Percentiles rank a stretch among this genome's conserved stretches.
These are phyloP conservation scores for Emydocephalus ijimae DNA, from an alignment of 2,113 vertebrate species.

Conservation along the genomic window DNA sequence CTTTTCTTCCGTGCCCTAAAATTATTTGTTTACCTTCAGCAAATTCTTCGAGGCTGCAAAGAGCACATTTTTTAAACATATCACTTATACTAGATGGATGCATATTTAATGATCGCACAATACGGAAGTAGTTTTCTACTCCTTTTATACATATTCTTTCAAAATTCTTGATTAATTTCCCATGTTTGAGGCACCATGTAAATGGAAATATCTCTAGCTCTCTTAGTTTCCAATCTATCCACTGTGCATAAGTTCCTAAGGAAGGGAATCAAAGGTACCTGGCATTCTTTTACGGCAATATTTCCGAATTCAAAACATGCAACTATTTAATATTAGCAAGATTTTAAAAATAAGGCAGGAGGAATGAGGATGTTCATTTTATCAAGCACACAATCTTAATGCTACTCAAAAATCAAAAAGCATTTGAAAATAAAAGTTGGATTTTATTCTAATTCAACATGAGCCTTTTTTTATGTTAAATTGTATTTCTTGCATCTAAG, in stretches of 20 bases:
- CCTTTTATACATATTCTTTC: neutral
- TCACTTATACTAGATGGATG: neutral
- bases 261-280: neutral
- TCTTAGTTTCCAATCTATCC: neutral
- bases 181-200: neutral
- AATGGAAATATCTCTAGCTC: neutral
- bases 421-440: neutral
- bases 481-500: neutral
- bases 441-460: neutral
- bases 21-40: neutral
- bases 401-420: neutral
- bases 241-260: neutral
- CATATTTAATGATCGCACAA: neutral
- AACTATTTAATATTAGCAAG: neutral
- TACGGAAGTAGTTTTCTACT: neutral
- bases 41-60: neutral
- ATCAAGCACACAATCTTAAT: neutral
- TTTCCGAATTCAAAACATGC: neutral
- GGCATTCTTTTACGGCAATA: neutral
- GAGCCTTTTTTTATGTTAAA: neutral
- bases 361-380: neutral
- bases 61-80: neutral
- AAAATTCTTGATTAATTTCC: neutral
- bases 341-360: neutral
- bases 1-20: neutral